Evolutionary conservation across 92 coral and sea anemone genomes (phyloP), one percentile per base, ranked within the genome.

Genomic region (Zoanthus sociatus): DNA sequence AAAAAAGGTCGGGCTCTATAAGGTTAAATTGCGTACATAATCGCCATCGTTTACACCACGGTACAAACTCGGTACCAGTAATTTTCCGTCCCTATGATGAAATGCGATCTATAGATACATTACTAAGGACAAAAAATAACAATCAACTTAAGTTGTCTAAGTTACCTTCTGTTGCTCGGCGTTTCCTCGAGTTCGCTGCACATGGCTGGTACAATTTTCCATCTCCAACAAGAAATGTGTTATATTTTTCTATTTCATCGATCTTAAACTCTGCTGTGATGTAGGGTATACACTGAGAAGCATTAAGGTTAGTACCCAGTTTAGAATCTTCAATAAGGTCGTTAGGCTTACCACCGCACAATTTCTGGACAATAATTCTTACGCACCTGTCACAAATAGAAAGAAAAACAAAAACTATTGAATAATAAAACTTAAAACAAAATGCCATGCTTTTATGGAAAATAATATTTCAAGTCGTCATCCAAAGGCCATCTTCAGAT

Each of bases 201-300:
- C 12, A 17, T 0, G 64, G 82, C 20, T 26, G 26, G 64, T 77
- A 77, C 17, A 5, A 51, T 63, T 21, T 26, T 11, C 21, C 67
- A 77, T 77, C 82, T 13, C 82, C 82, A 50, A 77, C 20, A 4
- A 10, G 18, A 77, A 77, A 77, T 20, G 54, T 16, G 16, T 16
- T 48, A 11, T 11, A 0, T 7, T 26, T 0, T 1, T 14, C 0
- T 16, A 4, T 63, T 11, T 56, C 55, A 7, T 50, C 7, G 55
- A 50, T 54, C 2, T 16, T 54, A 15, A 77, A 77, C 82, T 77
- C 82, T 51, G 82, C 68, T 4, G 82, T 77, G 20, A 77, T 30
- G 2, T 77, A 77, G 4, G 82, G 50, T 71, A 31, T 32, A 16
- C 76, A 71, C 9, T 71, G 53, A 12, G 20, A 32, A 26, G 51